phyloP scores from a whole-genome alignment of 2,113 vertebrate species.

The Falco punctatus region DNA sequence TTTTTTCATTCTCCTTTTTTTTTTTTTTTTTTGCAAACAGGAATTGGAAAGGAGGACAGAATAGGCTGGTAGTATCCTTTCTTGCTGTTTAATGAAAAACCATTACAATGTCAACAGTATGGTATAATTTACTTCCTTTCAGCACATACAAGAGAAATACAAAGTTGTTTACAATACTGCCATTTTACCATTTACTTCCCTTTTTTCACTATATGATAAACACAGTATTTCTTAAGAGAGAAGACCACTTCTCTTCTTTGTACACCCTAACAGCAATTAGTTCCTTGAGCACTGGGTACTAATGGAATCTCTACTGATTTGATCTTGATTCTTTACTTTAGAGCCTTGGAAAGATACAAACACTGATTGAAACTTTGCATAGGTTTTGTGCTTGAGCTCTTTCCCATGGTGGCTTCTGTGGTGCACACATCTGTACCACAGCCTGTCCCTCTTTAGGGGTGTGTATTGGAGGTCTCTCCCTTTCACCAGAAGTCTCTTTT shows the following conservation, averaged over 20 bases:
- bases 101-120: not conserved
- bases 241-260: not conserved
- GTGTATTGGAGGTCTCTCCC: not conserved
- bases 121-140: constrained; percentile 10
- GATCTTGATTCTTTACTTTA: not conserved
- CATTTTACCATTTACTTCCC: not conserved
- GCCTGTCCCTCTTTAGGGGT: not conserved
- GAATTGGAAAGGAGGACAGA: not conserved
- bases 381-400: not conserved
- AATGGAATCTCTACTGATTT: not conserved
- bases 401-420: not conserved
- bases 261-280: not conserved
- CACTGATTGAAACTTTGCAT: not conserved
- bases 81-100: not conserved
- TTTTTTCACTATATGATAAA: not conserved
- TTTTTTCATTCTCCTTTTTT: not conserved
- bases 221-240: not conserved
- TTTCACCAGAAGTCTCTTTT: not conserved
- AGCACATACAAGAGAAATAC: not conserved
- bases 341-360: not conserved
- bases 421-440: not conserved
- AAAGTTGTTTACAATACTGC: not conserved
- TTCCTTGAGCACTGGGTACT: not conserved
- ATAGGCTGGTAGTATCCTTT: not conserved
- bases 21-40: not conserved